phyloP scores from a whole-genome alignment of 2,113 vertebrate genomes.

The Cyprinus carpio region DNA sequence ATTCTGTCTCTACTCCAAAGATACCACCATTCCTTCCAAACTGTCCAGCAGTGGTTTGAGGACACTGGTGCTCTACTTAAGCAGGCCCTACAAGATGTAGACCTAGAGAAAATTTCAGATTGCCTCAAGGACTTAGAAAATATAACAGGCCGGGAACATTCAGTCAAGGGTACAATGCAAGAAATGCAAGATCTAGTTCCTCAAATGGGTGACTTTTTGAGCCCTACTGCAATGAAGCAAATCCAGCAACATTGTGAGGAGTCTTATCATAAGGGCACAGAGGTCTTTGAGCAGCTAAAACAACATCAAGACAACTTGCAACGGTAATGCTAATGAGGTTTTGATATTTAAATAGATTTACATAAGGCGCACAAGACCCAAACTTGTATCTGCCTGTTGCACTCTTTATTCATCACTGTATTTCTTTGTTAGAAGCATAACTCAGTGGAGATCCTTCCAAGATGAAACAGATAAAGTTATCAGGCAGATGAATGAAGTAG shows the following conservation, averaged over 20 bases:
- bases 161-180: constrained; percentile 70
- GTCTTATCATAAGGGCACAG: constrained; percentile 71
- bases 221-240: constrained; percentile 67
- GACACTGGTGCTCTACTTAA: constrained; percentile 81
- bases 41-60: constrained; percentile 82
- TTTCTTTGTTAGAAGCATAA: constrained; percentile 73
- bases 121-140: constrained; percentile 75
- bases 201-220: constrained; percentile 74
- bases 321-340: constrained; percentile 73
- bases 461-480: constrained; percentile 80
- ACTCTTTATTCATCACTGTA: too few species aligned
- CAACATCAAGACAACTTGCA: constrained; percentile 74
- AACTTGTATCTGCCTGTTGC: background rate
- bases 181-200: constrained; percentile 74
- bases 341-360: background rate
- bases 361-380: background rate
- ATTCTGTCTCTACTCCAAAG: constrained; percentile 77
- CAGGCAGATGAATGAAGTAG: constrained; percentile 83
- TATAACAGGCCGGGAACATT: constrained; percentile 77
- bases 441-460: constrained; percentile 85
- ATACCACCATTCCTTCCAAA: constrained; percentile 80
- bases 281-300: constrained; percentile 73
- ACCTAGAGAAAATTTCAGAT: constrained; percentile 82
- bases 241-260: constrained; percentile 68
- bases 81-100: constrained; percentile 75